Base-by-base conservation (phyloP, 2,797 vertebrate genomes). In the Pyrocephalus nanus region DNA sequence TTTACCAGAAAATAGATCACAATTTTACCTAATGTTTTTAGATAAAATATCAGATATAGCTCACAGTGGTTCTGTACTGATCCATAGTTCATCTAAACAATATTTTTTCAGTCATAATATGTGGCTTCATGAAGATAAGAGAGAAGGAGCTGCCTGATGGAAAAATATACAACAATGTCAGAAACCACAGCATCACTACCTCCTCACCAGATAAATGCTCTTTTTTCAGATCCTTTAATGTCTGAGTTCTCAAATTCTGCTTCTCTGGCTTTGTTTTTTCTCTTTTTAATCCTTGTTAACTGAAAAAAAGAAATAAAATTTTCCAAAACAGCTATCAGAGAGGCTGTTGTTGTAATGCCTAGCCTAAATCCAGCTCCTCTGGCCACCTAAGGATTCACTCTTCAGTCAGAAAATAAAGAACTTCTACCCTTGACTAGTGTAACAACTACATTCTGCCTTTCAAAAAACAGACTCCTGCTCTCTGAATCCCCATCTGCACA, bases 171-270 rank as follows among this genome's bases (percentile, higher is more conserved):
- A 17, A 30, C 19, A 75, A 6, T 79, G n/a, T 74, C 45, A 91
- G 71, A 84, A 77, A n/a, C 6, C 45, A 60, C 15, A 53, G 21
- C n/a, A 74, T 43, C 57, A 22, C 20, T 61, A 15, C 26, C 16
- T 47, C 21, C 29, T 81, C 32, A 54, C 40, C 65, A 58, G 36
- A 70, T 83, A 74, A 76, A 81, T 78, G 67, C 9, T 91, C 9
- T 92, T 76, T 42, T 92, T 71, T 50, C 54, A 76, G 43, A 36
- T 90, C 47, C 18, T 60, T 71, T 45, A 58, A 58, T 38, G 42
- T 86, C 15, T 73, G 81, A 80, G 47, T 94, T 94, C n/a, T 76
- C 90, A 90, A 54, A 75, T 72, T 43, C 32, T 58, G 43, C 88
- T 94, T 88, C 60, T 96, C 82, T 82, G 17, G 15, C 42, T 82